Conservation (phyloP, 2,888 invertebrate genomes). For the Drosophila vallismaia region DNA sequence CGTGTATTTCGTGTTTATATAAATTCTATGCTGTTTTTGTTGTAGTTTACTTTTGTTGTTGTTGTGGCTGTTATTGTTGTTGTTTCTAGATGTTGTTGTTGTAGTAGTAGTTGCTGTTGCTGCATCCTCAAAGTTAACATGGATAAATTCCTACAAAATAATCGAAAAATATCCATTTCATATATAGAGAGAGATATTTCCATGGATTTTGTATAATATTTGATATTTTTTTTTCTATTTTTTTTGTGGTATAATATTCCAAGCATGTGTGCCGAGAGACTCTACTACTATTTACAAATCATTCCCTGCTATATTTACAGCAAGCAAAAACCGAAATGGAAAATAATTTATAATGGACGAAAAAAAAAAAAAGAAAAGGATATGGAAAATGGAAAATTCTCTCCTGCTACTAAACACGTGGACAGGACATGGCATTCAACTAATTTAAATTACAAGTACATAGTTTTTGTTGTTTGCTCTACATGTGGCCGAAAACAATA, state of each 20-base stretch:
- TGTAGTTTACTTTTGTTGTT: conserved; percentile 53
- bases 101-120: conserved; percentile 52
- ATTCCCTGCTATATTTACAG: conserved; percentile 55
- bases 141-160: conserved; percentile 84
- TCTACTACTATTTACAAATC: conserved; percentile 46
- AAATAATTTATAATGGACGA: conserved; percentile 15
- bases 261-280: conserved; percentile 37
- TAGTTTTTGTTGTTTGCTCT: conserved; percentile 11
- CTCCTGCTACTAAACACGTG: conserved; percentile 12
- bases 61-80: conserved; percentile 51
- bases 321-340: conserved; percentile 52
- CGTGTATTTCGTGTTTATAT: conserved; percentile 19
- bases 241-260: conserved; percentile 15
- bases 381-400: conserved; percentile 11
- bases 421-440: conserved; percentile 68
- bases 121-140: conserved; percentile 84
- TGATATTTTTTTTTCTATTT: conserved; percentile 1
- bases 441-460: conserved; percentile 52
- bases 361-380: too few relatives aligned
- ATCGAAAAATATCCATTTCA: conserved; percentile 66
- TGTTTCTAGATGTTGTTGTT: conserved; percentile 47
- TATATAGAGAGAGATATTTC: conserved; percentile 30
- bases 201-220: conserved; percentile 10
- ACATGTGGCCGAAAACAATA: conserved; percentile 22
- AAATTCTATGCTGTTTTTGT: conserved; percentile 54